These are phyloP conservation scores for Pterois miles DNA, from an alignment of 2,797 vertebrate genomes.

Conservation along the genomic window DNA sequence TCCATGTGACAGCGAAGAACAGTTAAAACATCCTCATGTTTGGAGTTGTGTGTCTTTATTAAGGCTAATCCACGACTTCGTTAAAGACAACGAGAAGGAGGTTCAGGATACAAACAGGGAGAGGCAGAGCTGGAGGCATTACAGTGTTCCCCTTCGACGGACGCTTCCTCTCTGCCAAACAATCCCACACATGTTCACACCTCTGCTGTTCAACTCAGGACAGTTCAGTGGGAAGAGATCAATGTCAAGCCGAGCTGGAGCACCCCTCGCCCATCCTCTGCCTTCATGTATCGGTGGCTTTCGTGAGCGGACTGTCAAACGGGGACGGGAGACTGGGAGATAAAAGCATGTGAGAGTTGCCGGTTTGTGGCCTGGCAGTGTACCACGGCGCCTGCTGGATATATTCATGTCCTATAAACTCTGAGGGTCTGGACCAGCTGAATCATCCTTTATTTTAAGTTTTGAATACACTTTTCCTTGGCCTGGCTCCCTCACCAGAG, in stretches of 20 bases:
- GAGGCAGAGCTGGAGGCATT: background rate
- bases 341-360: background rate
- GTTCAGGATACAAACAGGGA: background rate
- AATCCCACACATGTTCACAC: background rate
- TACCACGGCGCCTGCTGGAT: background rate
- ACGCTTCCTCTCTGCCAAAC: background rate
- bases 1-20: background rate
- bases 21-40: background rate
- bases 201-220: background rate
- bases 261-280: background rate
- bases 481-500: background rate
- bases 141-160: background rate
- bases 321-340: background rate
- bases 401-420: background rate
- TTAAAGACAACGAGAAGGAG: background rate
- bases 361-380: constrained; percentile 10
- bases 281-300: background rate
- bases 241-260: background rate
- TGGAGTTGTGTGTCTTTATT: background rate
- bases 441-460: background rate
- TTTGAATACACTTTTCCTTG: background rate
- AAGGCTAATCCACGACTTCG: background rate
- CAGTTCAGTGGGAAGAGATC: background rate
- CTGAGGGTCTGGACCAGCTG: background rate
- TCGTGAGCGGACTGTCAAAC: constrained; percentile 21